Conservation (phyloP, 1,140 invertebrate species). For the Anastrepha ludens region DNA sequence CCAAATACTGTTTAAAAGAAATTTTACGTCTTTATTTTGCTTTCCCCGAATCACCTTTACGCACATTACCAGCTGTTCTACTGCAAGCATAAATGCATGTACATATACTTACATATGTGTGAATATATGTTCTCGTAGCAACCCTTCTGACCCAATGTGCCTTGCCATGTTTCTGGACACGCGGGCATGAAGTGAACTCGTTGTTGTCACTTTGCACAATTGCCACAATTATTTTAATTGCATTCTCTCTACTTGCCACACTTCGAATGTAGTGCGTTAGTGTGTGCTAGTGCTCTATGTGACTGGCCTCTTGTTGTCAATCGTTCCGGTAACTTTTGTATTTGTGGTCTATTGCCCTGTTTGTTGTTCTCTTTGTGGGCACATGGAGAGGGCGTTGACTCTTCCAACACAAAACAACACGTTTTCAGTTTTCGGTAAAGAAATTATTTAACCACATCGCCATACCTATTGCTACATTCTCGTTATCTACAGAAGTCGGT, state of each 20-base stretch:
- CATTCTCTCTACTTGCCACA: constrained; percentile 18
- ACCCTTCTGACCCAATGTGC: neutral
- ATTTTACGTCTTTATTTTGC: too few relatives aligned
- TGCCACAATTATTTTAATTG: constrained; percentile 51
- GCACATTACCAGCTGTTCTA: too few relatives aligned
- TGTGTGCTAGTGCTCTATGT: neutral
- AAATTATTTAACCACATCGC: neutral
- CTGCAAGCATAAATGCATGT: neutral
- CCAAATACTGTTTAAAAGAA: too few relatives aligned
- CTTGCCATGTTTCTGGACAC: neutral
- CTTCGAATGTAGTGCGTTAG: neutral
- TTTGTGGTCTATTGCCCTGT: neutral
- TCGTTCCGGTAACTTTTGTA: neutral
- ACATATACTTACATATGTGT: neutral
- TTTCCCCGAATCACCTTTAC: too few relatives aligned
- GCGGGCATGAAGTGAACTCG: neutral
- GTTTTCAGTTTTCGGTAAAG: neutral
- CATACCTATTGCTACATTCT: neutral
- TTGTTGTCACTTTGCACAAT: constrained; percentile 20
- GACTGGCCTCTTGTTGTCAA: neutral
- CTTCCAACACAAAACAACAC: neutral
- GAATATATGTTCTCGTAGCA: neutral
- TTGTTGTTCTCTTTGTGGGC: neutral
- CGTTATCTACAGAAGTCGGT: neutral
- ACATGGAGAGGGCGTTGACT: constrained; percentile 17